These are phyloP conservation scores for Dicranocentrus wangi DNA, from an alignment of 2,888 invertebrate species.

Conservation along the genomic window DNA sequence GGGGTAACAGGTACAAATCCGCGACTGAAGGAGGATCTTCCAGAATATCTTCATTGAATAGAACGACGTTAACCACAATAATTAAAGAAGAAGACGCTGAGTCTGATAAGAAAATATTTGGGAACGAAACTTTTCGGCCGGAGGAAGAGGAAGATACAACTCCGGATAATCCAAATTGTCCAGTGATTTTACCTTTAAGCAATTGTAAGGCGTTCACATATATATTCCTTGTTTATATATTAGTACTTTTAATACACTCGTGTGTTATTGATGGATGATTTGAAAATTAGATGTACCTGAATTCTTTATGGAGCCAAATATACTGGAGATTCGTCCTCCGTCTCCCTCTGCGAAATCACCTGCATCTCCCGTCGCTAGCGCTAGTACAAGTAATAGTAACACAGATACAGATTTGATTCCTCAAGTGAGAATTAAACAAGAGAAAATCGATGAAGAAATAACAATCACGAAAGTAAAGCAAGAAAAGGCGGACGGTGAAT, in stretches of 20 bases:
- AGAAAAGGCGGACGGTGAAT: constrained; percentile 29
- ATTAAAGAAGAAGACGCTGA: constrained; percentile 63
- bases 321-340: background rate
- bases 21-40: constrained; percentile 50
- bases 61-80: constrained; percentile 41
- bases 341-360: background rate
- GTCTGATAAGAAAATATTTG: constrained; percentile 59
- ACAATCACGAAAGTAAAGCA: constrained; percentile 22
- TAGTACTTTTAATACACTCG: too few relatives aligned
- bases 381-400: background rate
- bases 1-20: constrained; percentile 47
- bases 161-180: constrained; percentile 47
- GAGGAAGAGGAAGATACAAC: constrained; percentile 46
- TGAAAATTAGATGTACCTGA: constrained; percentile 22
- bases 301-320: constrained; percentile 19
- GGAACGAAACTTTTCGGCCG: constrained; percentile 32
- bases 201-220: constrained; percentile 49
- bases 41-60: constrained; percentile 54
- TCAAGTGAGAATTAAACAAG: constrained; percentile 48
- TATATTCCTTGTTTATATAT: too few relatives aligned
- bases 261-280: too few relatives aligned
- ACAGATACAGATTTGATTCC: background rate
- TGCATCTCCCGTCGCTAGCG: background rate
- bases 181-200: constrained; percentile 64
- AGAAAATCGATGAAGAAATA: constrained; percentile 37